Percentiles rank a stretch among this genome's conserved stretches.
These are phyloP conservation scores for Lepidurus apus DNA, from an alignment of 1,140 invertebrate species.

Conservation along the genomic window DNA sequence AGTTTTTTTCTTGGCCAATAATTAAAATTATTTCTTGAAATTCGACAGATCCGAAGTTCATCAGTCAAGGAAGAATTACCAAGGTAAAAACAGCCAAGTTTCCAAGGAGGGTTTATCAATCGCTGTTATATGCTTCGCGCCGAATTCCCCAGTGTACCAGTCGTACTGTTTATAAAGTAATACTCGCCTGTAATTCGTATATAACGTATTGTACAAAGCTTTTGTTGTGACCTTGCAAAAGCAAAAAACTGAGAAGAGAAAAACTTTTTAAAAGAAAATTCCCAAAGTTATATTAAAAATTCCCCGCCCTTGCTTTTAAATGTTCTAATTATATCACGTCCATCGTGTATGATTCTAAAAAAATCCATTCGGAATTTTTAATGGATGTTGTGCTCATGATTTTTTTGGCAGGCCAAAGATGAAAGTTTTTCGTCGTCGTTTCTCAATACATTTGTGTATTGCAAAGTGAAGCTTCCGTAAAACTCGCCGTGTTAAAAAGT, in stretches of 20 bases:
- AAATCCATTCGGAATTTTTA: no score
- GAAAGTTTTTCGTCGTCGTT: not conserved
- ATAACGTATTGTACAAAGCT: not conserved
- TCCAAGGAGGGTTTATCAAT: not conserved
- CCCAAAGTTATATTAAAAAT: not conserved
- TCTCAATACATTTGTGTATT: slow-evolving; percentile 16
- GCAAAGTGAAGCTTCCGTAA: slow-evolving; percentile 15
- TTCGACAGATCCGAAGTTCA: not conserved
- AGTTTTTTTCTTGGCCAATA: accelerated
- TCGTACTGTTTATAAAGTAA: slow-evolving; percentile 6
- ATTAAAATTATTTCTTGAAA: not conserved
- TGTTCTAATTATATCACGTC: not conserved
- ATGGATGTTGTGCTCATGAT: not conserved
- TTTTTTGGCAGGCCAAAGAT: not conserved
- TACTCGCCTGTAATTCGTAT: not conserved
- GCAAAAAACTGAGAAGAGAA: not conserved
- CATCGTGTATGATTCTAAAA: no score
- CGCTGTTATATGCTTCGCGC: not conserved
- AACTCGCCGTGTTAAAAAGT: slow-evolving; percentile 18
- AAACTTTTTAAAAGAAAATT: not conserved
- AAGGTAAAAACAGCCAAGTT: not conserved
- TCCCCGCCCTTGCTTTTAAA: not conserved
- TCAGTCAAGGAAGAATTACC: not conserved
- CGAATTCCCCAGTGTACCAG: not conserved
- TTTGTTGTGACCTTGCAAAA: not conserved